Percentiles rank a stretch among this genome's conserved stretches.
phyloP scores from a whole-genome alignment of 2,888 invertebrate genomes.

The Microctonus brassicae region DNA sequence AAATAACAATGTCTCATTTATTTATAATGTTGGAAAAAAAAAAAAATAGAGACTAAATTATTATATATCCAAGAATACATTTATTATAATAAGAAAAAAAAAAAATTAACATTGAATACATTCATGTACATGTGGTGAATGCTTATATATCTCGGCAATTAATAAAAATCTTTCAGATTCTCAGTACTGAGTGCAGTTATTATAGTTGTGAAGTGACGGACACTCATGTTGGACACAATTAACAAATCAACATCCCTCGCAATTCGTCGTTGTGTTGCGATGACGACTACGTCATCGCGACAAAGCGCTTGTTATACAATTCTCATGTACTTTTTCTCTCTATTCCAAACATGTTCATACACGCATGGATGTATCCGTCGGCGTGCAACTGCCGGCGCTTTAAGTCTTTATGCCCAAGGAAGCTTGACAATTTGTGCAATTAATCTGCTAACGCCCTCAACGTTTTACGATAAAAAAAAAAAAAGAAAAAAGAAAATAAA shows the following conservation, averaged over 20 bases:
- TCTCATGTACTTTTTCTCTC: slow-evolving; percentile 57
- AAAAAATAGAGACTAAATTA: neutral
- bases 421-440: slow-evolving; percentile 34
- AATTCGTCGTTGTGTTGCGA: slow-evolving; percentile 52
- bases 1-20: neutral
- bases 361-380: too few species aligned
- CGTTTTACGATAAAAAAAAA: neutral
- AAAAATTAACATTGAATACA: neutral
- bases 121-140: neutral
- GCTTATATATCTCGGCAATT: neutral
- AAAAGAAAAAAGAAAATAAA: too few species aligned
- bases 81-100: neutral
- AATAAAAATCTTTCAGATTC: slow-evolving; percentile 65
- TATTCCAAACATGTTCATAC: too few species aligned
- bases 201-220: slow-evolving; percentile 26
- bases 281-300: slow-evolving; percentile 47
- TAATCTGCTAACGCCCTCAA: slow-evolving; percentile 19
- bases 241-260: slow-evolving; percentile 65
- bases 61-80: neutral
- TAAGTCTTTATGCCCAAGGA: slow-evolving; percentile 23
- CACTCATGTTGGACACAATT: slow-evolving; percentile 50
- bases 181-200: slow-evolving; percentile 53
- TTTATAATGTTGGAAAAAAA: neutral
- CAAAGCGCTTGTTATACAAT: slow-evolving; percentile 23
- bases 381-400: slow-evolving; percentile 29